Percentiles rank a stretch among this genome's conserved stretches.
phyloP scores from a whole-genome alignment of 2,888 invertebrate species.

The Cybosia mesomella region DNA sequence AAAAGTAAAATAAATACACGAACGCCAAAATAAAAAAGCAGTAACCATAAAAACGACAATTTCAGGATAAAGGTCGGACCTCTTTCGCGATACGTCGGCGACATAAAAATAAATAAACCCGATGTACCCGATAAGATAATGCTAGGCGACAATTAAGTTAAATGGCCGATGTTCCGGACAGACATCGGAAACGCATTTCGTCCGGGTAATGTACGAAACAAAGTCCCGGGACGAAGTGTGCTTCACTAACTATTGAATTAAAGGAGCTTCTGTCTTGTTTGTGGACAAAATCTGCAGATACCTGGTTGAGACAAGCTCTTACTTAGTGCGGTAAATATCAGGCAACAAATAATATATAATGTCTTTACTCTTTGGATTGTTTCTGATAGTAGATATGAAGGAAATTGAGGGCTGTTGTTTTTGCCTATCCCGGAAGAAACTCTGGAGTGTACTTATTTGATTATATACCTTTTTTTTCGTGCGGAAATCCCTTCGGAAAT shows the following conservation, averaged over 20 bases:
- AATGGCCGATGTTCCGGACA: slow-evolving; percentile 51
- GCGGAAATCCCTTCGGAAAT: too few relatives aligned
- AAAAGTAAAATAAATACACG: slow-evolving; percentile 22
- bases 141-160: slow-evolving; percentile 65
- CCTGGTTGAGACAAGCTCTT: slow-evolving; percentile 23
- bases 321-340: neutral
- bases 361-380: neutral
- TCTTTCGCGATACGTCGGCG: slow-evolving; percentile 54
- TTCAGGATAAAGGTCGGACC: slow-evolving; percentile 54
- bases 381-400: neutral
- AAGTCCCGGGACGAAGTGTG: slow-evolving; percentile 37
- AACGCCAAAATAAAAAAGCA: slow-evolving; percentile 44
- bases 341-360: neutral
- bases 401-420: neutral
- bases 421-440: neutral
- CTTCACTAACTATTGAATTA: slow-evolving; percentile 47
- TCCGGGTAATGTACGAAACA: slow-evolving; percentile 49
- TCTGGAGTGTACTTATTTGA: neutral
- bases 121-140: slow-evolving; percentile 64
- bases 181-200: slow-evolving; percentile 57
- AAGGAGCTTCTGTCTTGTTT: slow-evolving; percentile 39
- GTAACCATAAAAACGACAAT: slow-evolving; percentile 57
- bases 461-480: too few relatives aligned
- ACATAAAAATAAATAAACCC: slow-evolving; percentile 60
- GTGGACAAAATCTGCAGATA: slow-evolving; percentile 8